phyloP scores from a whole-genome alignment of 2,888 invertebrate genomes.

The Arctia plantaginis region DNA sequence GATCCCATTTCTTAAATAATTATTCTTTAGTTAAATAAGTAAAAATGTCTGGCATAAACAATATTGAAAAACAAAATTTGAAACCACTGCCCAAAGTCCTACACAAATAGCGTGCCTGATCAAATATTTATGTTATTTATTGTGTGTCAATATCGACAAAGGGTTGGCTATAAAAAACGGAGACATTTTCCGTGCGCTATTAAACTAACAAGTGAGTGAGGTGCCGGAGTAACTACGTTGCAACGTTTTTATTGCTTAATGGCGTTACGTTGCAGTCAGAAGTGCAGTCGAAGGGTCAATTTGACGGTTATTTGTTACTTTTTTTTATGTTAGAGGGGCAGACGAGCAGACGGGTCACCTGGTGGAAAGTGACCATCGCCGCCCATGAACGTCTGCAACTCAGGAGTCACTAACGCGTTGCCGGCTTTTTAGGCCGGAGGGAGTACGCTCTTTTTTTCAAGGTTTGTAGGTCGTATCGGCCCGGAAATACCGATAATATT shows the following conservation, averaged over 20 bases:
- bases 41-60: not conserved
- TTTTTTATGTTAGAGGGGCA: no score
- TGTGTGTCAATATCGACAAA: conserved; percentile 78
- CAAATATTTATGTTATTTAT: conserved; percentile 83
- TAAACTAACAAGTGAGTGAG: conserved; percentile 61
- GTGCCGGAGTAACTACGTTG: conserved; percentile 27
- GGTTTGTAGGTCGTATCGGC: no score
- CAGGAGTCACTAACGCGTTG: no score
- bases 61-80: not conserved
- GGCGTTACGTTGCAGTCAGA: not conserved
- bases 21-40: no score
- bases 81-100: not conserved
- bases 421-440: no score
- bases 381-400: no score
- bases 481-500: no score
- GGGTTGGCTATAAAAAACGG: conserved; percentile 73
- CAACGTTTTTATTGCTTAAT: conserved; percentile 18
- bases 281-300: conserved; percentile 19
- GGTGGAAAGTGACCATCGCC: no score
- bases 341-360: no score
- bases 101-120: conserved; percentile 70
- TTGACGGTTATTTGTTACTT: not conserved
- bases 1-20: no score
- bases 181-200: conserved; percentile 71
- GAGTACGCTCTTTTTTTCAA: no score